phyloP scores from a whole-genome alignment of 37 sponge, comb jelly and placozoan genomes.

The Ephydatia muelleri region DNA sequence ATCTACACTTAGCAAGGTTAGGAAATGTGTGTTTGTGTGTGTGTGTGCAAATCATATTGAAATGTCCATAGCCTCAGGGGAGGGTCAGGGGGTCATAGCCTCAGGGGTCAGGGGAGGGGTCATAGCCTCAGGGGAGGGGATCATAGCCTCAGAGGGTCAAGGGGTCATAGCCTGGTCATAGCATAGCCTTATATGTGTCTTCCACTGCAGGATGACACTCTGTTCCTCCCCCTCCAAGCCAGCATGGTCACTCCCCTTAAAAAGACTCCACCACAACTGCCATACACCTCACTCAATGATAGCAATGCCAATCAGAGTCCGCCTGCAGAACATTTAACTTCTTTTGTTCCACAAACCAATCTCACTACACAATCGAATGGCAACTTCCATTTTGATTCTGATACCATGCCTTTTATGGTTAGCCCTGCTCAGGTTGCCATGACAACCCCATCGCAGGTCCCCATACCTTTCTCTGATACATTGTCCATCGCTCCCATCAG shows the following conservation, averaged over 20 bases:
- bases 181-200: not conserved
- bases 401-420: not conserved
- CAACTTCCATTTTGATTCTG: not conserved
- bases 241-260: constrained; percentile 45
- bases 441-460: not conserved
- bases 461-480: too few species aligned
- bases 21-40: not conserved
- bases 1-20: not conserved
- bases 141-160: too few species aligned
- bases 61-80: not conserved
- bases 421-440: not conserved
- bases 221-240: not conserved
- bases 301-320: not conserved
- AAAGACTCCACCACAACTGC: constrained; percentile 33
- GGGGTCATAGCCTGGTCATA: not conserved
- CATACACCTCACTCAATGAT: not conserved
- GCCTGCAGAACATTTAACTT: not conserved
- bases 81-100: too few species aligned
- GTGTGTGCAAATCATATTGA: not conserved
- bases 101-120: too few species aligned
- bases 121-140: too few species aligned
- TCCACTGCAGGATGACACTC: not conserved
- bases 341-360: not conserved
- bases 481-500: too few species aligned
- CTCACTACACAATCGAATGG: not conserved